phyloP scores from a whole-genome alignment of 2,113 vertebrate genomes.

The Lagopus muta region DNA sequence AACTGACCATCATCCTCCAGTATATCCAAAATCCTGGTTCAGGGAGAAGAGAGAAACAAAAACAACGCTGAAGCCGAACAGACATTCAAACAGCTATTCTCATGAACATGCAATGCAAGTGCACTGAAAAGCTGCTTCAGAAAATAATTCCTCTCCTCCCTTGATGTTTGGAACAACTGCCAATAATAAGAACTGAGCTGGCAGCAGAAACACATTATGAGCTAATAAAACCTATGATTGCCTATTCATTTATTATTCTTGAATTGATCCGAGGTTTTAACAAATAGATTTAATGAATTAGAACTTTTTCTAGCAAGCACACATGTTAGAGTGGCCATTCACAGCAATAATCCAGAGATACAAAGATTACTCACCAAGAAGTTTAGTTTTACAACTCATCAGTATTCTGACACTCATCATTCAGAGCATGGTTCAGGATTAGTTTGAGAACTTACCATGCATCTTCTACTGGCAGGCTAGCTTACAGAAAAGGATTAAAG shows the following conservation, averaged over 20 bases:
- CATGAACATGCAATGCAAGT: neutral
- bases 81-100: neutral
- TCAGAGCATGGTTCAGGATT: neutral
- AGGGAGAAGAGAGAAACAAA: neutral
- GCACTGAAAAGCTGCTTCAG: neutral
- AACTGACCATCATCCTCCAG: neutral
- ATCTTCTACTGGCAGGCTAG: slow-evolving; percentile 6
- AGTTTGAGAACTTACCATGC: slow-evolving; percentile 29
- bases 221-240: neutral
- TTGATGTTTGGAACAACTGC: neutral
- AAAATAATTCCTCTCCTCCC: neutral
- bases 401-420: neutral
- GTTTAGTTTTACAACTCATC: neutral
- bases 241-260: neutral
- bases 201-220: neutral
- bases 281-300: neutral
- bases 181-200: neutral
- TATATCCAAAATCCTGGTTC: neutral
- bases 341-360: neutral
- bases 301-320: neutral
- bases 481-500: slow-evolving; percentile 35
- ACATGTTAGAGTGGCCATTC: neutral
- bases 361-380: neutral
- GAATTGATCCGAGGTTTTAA: neutral
- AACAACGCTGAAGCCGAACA: neutral